A percentile compares a stretch with the other conserved stretches of the same genome.
Conservation (phyloP, 2,888 invertebrate genomes). For the Gymnoscelis rufifasciata region DNA sequence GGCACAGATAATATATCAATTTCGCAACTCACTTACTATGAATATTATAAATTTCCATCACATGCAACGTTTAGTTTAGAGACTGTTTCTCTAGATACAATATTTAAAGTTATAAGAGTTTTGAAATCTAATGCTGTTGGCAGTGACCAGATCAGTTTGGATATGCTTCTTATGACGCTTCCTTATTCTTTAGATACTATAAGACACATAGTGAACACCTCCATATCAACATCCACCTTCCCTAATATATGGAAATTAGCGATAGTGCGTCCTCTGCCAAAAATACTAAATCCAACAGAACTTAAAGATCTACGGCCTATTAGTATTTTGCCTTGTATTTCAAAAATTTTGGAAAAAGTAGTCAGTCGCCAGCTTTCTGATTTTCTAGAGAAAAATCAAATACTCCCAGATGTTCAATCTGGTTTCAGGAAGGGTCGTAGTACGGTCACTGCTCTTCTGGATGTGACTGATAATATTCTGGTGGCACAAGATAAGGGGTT, state of each 20-base stretch:
- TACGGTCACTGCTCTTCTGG: conserved; percentile 22
- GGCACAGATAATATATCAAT: too few relatives aligned
- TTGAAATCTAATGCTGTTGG: background rate
- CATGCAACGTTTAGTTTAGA: background rate
- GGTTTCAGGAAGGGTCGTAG: conserved; percentile 12
- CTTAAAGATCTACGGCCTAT: conserved; percentile 23
- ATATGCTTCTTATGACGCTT: background rate
- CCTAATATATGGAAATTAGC: conserved; percentile 1
- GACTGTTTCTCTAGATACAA: background rate
- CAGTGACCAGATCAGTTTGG: background rate
- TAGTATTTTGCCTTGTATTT: too few relatives aligned
- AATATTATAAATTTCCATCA: background rate
- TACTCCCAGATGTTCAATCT: conserved; percentile 9
- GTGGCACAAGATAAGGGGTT: conserved; percentile 18
- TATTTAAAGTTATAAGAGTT: background rate
- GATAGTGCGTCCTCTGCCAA: conserved; percentile 1
- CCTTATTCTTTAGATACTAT: background rate
- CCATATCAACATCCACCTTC: background rate
- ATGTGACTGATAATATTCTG: too few relatives aligned
- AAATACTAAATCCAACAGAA: conserved; percentile 1
- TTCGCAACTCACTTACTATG: background rate
- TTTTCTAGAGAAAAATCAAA: conserved; percentile 2
- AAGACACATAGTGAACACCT: background rate
- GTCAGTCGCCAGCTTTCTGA: conserved; percentile 1
- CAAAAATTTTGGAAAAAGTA: conserved; percentile 16